Conservation (phyloP, 1,140 invertebrate genomes). For the Eurosta solidaginis region DNA sequence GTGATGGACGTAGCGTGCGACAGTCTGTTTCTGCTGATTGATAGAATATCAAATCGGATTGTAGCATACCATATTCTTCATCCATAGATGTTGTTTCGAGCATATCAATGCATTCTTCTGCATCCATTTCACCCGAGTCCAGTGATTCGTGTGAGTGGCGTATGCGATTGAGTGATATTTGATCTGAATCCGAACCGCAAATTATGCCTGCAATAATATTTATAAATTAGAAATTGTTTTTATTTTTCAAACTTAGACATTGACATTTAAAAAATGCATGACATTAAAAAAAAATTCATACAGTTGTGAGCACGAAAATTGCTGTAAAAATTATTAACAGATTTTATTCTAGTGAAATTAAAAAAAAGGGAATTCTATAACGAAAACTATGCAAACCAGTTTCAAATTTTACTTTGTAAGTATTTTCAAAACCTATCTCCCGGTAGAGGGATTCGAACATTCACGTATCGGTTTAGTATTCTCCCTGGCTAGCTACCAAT, state of each 20-base stretch:
- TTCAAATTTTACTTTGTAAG: too few species aligned
- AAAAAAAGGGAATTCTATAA: too few species aligned
- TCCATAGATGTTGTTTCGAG: constrained; percentile 58
- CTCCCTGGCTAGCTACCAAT: too few species aligned
- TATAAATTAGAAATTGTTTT: not conserved
- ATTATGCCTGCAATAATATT: constrained; percentile 74
- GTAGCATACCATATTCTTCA: constrained; percentile 54
- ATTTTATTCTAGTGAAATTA: too few species aligned
- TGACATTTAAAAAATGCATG: not conserved
- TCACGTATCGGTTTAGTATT: too few species aligned
- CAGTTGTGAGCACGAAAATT: too few species aligned
- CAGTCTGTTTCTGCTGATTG: constrained; percentile 46
- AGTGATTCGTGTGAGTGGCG: constrained; percentile 70
- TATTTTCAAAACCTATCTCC: too few species aligned
- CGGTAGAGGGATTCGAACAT: too few species aligned
- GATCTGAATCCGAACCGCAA: constrained; percentile 70
- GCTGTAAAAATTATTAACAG: too few species aligned
- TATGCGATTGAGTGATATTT: constrained; percentile 59
- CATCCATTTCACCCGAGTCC: constrained; percentile 69
- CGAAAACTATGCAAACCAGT: too few species aligned
- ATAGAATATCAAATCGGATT: constrained; percentile 53
- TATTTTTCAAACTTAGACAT: not conserved
- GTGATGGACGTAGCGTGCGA: constrained; percentile 48
- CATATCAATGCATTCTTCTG: constrained; percentile 61
- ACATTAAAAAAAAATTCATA: not conserved